Base-by-base conservation (phyloP, 2,113 vertebrate species). In the Oryzias celebensis region DNA sequence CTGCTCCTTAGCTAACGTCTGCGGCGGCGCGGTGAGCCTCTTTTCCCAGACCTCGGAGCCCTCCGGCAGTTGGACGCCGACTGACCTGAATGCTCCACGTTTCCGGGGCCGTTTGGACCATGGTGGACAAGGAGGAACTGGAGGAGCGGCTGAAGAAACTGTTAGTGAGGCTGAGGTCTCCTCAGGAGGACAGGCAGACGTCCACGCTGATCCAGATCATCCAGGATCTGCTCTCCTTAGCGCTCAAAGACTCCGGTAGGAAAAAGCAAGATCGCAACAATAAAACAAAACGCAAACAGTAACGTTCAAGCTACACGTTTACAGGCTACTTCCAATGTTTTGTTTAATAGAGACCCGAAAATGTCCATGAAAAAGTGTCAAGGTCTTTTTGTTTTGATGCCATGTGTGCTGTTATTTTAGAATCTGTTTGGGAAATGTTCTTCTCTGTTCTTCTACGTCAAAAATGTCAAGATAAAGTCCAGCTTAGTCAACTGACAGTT, bases 191-290 rank as follows among this genome's bases (percentile, higher is more conserved):
- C 59, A 90, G 93, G 15, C 93, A 93, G 22, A 58, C 94, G 41
- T 87, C 90, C 54, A 94, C 93, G 0, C 73, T 97, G 80, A 86
- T 95, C 7, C 97, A 98, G 56, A 96, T 93, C 67, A 82, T 98
- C 69, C 92, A 95, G 65, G 97, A 98, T 45, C 77, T 98, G 31
- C 89, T 94, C 54, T 91, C 91, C 79, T 87, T 95, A 68, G 92
- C 96, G 4, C 86, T 89, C 74, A 78, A 88, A 1, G 90, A 93
- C 44, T 65, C 81, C 71, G 96, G 96, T 98, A 92, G 91, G 89
- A 71, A 10, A 20, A 53, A 7, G 45, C 20, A 14, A 42, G 24
- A 14, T 36, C 26, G 46, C 23, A 65, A 51, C 1, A 53, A 62
- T 28, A 52, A 23, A 59, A 20, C 52, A 50, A 10, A 41, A 41